These are phyloP conservation scores for Erethizon dorsatum DNA, from an alignment of 2,797 vertebrate species.

Conservation along the genomic window DNA sequence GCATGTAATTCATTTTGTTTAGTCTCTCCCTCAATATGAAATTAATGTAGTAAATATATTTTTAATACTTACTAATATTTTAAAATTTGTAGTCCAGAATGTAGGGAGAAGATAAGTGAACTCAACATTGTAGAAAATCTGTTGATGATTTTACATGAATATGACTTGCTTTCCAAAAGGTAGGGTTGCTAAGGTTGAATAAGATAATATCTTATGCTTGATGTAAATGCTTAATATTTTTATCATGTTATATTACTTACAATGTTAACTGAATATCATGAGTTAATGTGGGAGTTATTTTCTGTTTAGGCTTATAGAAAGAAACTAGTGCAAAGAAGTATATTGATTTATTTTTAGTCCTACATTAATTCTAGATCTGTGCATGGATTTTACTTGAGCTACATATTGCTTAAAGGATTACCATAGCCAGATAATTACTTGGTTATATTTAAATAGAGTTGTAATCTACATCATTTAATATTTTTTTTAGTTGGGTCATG, in stretches of 20 bases:
- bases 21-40: neutral
- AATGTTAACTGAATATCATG: neutral
- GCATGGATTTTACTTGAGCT: neutral
- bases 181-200: constrained; percentile 79
- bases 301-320: constrained; percentile 25
- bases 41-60: constrained; percentile 14
- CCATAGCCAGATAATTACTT: neutral
- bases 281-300: neutral
- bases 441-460: constrained; percentile 22
- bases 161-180: constrained; percentile 95
- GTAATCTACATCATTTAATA: neutral
- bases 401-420: constrained; percentile 21
- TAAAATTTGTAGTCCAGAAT: constrained; percentile 91
- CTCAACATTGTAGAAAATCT: constrained; percentile 93
- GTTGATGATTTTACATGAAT: constrained; percentile 94
- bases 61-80: constrained; percentile 74
- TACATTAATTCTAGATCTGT: neutral
- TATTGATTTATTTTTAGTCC: constrained; percentile 12
- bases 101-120: constrained; percentile 93
- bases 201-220: neutral
- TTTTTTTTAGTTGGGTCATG: neutral
- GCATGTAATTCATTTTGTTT: neutral
- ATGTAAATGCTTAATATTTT: neutral
- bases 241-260: neutral
- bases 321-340: neutral